These are phyloP conservation scores for Charina bottae DNA, from an alignment of 2,113 vertebrate genomes.

Conservation along the genomic window DNA sequence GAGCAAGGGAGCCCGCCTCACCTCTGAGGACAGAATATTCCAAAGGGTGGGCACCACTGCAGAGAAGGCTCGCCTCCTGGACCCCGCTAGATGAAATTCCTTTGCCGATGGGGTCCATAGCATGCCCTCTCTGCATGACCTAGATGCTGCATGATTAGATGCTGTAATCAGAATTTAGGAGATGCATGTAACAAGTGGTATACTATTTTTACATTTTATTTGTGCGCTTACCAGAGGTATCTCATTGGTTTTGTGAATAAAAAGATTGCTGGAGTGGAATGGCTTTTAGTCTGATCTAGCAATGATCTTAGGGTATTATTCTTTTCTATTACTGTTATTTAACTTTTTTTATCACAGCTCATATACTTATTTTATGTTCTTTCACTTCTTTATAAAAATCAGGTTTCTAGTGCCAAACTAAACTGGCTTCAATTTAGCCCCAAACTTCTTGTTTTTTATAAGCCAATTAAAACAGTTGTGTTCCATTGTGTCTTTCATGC, in stretches of 20 bases:
- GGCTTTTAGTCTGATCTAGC: background rate
- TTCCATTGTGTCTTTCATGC: background rate
- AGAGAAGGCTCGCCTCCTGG: too few species aligned
- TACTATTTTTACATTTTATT: background rate
- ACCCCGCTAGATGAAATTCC: too few species aligned
- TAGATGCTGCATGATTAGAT: too few species aligned
- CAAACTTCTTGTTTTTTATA: too few species aligned
- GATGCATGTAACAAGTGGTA: background rate
- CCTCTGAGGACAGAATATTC: too few species aligned
- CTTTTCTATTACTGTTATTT: background rate
- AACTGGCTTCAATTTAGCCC: background rate
- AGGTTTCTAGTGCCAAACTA: background rate
- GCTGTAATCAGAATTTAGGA: background rate
- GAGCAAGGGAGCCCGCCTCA: too few species aligned
- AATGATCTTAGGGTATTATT: background rate
- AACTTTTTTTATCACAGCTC: background rate
- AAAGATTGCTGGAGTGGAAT: background rate
- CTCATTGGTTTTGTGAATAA: background rate
- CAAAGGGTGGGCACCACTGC: too few species aligned
- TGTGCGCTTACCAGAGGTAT: background rate
- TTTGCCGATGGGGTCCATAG: too few species aligned
- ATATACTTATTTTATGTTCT: constrained; percentile 1
- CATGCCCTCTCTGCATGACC: too few species aligned
- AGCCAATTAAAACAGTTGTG: too few species aligned
- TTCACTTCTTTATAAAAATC: background rate